These are phyloP conservation scores for Anaspis maculata DNA, from an alignment of 2,888 invertebrate species.

Conservation along the genomic window DNA sequence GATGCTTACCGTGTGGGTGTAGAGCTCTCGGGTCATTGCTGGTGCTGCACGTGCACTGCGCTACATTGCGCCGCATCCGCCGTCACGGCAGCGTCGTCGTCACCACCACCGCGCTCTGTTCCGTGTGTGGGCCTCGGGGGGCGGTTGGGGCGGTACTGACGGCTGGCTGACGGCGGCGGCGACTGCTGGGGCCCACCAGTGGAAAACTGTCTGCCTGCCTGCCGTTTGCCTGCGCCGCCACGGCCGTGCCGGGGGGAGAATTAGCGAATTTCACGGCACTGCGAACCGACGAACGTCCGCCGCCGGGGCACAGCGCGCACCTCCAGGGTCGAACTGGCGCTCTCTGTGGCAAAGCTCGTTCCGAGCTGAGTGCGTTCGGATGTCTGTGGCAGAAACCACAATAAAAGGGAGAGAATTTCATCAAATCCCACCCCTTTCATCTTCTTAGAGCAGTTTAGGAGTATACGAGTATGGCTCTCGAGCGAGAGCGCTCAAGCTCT, in stretches of 20 bases:
- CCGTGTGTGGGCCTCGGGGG: slow-evolving; percentile 4
- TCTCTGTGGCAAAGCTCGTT: too few species aligned
- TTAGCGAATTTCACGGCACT: slow-evolving; percentile 20
- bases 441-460: too few species aligned
- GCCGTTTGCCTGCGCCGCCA: slow-evolving; percentile 1
- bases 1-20: slow-evolving; percentile 34
- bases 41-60: slow-evolving; percentile 15
- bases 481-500: too few species aligned
- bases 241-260: slow-evolving; percentile 12
- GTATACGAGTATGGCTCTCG: too few species aligned
- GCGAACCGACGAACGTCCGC: slow-evolving; percentile 12
- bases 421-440: too few species aligned
- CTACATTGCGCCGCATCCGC: too few species aligned
- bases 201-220: not conserved
- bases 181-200: not conserved
- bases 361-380: too few species aligned
- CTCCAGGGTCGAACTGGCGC: too few species aligned
- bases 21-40: slow-evolving; percentile 34
- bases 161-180: slow-evolving; percentile 1
- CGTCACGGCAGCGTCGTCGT: too few species aligned
- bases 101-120: too few species aligned
- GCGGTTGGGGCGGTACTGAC: slow-evolving; percentile 6
- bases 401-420: too few species aligned
- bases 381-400: too few species aligned
- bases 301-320: not conserved